phyloP scores from a whole-genome alignment of 2,888 invertebrate species.

The Sepioteuthis lessoniana region DNA sequence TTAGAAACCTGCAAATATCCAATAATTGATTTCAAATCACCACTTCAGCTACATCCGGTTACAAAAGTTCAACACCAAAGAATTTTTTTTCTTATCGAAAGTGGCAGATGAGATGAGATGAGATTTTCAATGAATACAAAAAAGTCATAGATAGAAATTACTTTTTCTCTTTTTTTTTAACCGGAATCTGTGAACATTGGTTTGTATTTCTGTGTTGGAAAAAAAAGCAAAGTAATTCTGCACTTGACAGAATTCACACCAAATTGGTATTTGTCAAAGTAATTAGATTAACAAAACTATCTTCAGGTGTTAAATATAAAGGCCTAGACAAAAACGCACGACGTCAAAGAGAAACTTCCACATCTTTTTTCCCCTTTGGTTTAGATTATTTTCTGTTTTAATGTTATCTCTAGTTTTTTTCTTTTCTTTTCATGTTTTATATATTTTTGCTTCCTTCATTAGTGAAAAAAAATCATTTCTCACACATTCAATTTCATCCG shows the following conservation, averaged over 20 bases:
- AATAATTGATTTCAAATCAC: constrained; percentile 18
- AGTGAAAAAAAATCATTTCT: not conserved
- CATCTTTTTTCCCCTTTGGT: not conserved
- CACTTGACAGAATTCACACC: constrained; percentile 33
- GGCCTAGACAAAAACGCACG: not conserved
- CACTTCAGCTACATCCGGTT: not conserved
- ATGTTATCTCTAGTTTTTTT: not conserved
- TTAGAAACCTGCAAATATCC: not conserved
- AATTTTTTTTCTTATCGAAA: not conserved
- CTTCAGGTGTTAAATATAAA: not conserved
- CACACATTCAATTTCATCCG: not conserved
- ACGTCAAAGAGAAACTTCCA: not conserved
- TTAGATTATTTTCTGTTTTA: not conserved
- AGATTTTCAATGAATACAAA: not conserved
- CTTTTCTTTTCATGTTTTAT: not conserved
- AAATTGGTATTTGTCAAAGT: constrained; percentile 23
- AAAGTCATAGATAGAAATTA: not conserved
- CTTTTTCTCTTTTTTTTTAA: not conserved
- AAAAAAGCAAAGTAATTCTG: not conserved
- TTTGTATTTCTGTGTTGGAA: not conserved
- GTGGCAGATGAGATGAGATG: not conserved
- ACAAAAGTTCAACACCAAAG: not conserved
- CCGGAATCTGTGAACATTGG: constrained; percentile 33
- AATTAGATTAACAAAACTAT: not conserved
- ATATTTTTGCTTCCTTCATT: not conserved